Percentiles rank a stretch among this genome's conserved stretches.
Evolutionary conservation across 2,113 vertebrate species (phyloP).

Genomic region (Cebus imitator): DNA sequence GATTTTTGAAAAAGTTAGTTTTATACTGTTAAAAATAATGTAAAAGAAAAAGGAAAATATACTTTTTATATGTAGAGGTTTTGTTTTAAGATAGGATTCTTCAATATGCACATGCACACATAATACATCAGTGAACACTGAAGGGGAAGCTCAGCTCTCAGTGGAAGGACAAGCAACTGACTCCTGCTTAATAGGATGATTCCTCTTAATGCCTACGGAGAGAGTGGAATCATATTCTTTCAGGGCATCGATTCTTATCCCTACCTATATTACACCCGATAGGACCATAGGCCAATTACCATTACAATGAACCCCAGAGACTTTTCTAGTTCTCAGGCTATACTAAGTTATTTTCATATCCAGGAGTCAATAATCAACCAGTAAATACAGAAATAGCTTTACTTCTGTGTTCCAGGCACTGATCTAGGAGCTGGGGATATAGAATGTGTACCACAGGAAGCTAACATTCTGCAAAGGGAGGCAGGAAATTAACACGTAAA

Average conservation of each 20-base stretch:
- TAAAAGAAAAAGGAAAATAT: background rate
- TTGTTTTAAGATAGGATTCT: background rate
- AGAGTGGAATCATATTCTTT: background rate
- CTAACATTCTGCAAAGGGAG: background rate
- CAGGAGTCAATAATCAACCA: background rate
- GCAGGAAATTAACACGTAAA: background rate
- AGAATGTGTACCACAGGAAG: no score
- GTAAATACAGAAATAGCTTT: background rate
- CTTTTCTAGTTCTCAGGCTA: background rate
- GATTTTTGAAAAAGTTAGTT: background rate
- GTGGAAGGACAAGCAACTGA: background rate
- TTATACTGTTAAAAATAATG: background rate
- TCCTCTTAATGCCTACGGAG: background rate
- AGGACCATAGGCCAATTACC: background rate
- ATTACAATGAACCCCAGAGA: background rate
- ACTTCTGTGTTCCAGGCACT: background rate
- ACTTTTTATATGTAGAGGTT: background rate
- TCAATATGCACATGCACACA: accelerated
- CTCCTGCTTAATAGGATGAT: no score
- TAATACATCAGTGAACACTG: background rate
- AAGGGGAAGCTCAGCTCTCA: background rate
- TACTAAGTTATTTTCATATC: background rate
- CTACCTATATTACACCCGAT: accelerated
- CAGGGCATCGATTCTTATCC: background rate
- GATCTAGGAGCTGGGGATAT: background rate